Conservation (phyloP, 1,140 invertebrate genomes). For the Colletes gigas region DNA sequence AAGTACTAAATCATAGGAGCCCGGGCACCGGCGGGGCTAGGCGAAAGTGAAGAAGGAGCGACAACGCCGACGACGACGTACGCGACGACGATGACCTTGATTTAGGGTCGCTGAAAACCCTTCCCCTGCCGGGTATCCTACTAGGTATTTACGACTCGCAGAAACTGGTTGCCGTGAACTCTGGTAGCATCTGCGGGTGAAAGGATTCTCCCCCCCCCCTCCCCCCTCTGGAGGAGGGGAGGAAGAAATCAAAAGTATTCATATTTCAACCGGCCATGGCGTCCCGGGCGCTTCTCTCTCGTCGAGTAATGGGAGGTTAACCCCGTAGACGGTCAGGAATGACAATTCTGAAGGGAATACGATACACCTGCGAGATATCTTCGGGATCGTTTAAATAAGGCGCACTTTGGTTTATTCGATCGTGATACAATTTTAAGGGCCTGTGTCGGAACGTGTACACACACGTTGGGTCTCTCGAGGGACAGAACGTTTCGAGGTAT, state of each 20-base stretch:
- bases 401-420: too few relatives aligned
- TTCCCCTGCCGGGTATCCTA: constrained; percentile 40
- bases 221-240: neutral
- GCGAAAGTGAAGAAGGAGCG: constrained; percentile 32
- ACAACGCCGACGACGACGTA: constrained; percentile 40
- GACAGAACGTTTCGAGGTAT: too few relatives aligned
- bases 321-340: neutral
- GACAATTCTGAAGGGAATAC: neutral
- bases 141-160: constrained; percentile 55
- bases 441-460: too few relatives aligned
- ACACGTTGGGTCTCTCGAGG: too few relatives aligned
- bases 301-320: neutral
- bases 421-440: too few relatives aligned
- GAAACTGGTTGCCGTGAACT: constrained; percentile 44
- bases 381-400: too few relatives aligned
- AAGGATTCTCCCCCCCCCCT: constrained; percentile 20
- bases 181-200: constrained; percentile 36
- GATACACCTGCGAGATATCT: too few relatives aligned
- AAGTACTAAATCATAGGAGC: constrained; percentile 74
- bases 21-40: constrained; percentile 25
- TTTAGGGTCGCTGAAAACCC: constrained; percentile 69
- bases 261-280: constrained; percentile 2
- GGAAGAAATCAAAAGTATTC: constrained; percentile 48
- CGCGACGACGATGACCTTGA: constrained; percentile 66
- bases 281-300: neutral